Evolutionary conservation across 2,797 vertebrate species (phyloP), one percentile per base, ranked within the genome.

Genomic region (Moxostoma hubbsi): DNA sequence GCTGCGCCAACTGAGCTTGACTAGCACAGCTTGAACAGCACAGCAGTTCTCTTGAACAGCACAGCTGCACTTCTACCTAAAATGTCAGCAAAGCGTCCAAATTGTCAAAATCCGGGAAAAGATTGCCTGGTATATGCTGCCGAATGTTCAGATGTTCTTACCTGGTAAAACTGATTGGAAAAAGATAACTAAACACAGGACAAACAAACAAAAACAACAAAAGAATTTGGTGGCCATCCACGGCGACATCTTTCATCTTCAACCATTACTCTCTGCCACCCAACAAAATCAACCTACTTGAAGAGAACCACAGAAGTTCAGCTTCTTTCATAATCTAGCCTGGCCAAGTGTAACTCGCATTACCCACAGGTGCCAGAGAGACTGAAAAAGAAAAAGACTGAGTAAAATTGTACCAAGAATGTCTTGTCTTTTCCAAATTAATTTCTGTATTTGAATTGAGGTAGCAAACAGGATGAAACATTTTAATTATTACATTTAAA

Each of bases 241-340:
- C 24, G 24, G 24, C 24, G 2, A 2, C 24, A 24, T 24, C 24
- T 79, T 69, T 0, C 24, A 3, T 24, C 24, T 24, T 24, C 24
- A 24, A 24, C 53, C 61, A 79, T 74, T 80, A 68, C 75, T 82
- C 80, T 13, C 54, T 54, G 18, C 66, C 68, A 63, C 61, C 15
- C 24, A 83, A 46, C 54, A 66, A 81, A 82, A 84, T 85, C 78
- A 85, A 81, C 73, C 43, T 63, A 75, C 67, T 82, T 74, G 75
- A 80, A 66, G 54, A 82, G 51, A 78, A 66, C 10, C 50, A 62
- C 54, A 75, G 49, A 84, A 73, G 72, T 82, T 81, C 63, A 73
- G 53, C 72, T 75, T 78, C 67, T 81, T 69, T 73, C 82, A 80
- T 84, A 84, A 80, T 82, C 79, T 54, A 80, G 50, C 66, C 76